These are phyloP conservation scores for Otus sunia DNA, from an alignment of 2,113 vertebrate genomes.

Conservation along the genomic window DNA sequence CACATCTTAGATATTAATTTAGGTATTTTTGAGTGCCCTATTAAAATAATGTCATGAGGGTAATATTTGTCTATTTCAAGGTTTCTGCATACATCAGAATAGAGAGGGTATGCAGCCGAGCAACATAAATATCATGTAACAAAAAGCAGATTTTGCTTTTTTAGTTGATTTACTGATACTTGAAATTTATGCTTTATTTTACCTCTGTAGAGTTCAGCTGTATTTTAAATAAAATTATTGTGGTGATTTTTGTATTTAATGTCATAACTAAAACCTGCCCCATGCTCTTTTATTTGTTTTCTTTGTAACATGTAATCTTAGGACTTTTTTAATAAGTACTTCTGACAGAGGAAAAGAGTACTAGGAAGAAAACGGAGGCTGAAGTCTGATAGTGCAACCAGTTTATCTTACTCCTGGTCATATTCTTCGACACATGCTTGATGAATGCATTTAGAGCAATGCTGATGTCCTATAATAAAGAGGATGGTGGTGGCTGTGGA, in stretches of 20 bases:
- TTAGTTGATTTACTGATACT: neutral
- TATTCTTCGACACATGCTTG: neutral
- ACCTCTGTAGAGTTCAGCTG: neutral
- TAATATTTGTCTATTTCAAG: neutral
- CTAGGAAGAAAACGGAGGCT: rapidly evolving
- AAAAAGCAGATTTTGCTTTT: neutral
- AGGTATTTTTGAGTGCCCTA: neutral
- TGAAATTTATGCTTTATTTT: neutral
- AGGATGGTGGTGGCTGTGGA: neutral
- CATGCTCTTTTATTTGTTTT: neutral
- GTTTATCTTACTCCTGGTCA: neutral
- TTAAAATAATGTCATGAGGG: neutral
- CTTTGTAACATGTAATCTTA: neutral
- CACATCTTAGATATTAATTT: neutral
- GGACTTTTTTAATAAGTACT: neutral
- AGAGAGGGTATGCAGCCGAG: neutral
- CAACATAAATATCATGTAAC: neutral
- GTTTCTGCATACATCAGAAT: neutral
- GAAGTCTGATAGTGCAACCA: neutral
- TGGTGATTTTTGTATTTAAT: neutral
- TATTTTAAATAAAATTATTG: neutral
- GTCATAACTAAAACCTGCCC: neutral
- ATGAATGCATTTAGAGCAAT: neutral
- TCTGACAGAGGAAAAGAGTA: neutral
- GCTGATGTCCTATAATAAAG: neutral